Conservation (phyloP, 2,797 vertebrate species). For the Hybognathus amarus region DNA sequence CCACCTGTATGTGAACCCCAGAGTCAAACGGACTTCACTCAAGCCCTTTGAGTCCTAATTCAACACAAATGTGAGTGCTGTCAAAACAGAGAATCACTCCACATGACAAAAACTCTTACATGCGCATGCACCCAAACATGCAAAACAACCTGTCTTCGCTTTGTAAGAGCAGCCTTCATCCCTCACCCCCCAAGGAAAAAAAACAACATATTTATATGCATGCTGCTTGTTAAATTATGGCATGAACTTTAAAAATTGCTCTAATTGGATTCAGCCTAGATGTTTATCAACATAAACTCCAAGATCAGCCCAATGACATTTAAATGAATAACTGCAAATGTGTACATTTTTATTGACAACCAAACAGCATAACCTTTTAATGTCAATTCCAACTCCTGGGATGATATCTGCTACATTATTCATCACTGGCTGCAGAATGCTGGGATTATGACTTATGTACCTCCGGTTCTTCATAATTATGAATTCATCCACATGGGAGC, state of each 20-base stretch:
- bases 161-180: background rate
- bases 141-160: background rate
- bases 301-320: conserved; percentile 58
- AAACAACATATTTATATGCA: conserved; percentile 8
- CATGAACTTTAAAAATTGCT: conserved; percentile 52
- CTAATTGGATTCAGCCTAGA: conserved; percentile 68
- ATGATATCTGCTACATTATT: conserved; percentile 63
- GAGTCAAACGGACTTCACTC: conserved; percentile 26
- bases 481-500: conserved; percentile 54
- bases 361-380: conserved; percentile 51
- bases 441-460: conserved; percentile 54
- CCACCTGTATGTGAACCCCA: conserved; percentile 55
- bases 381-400: conserved; percentile 61
- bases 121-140: background rate
- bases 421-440: conserved; percentile 49
- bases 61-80: conserved; percentile 56
- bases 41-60: conserved; percentile 23
- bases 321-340: conserved; percentile 54
- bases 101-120: conserved; percentile 36
- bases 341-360: conserved; percentile 58
- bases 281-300: conserved; percentile 62
- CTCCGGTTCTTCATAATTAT: conserved; percentile 59
- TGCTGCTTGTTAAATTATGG: conserved; percentile 56
- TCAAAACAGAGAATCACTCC: conserved; percentile 34
- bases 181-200: too few relatives aligned